Evolutionary conservation across 2,113 vertebrate genomes (phyloP).

Genomic region (Tyto alba): DNA sequence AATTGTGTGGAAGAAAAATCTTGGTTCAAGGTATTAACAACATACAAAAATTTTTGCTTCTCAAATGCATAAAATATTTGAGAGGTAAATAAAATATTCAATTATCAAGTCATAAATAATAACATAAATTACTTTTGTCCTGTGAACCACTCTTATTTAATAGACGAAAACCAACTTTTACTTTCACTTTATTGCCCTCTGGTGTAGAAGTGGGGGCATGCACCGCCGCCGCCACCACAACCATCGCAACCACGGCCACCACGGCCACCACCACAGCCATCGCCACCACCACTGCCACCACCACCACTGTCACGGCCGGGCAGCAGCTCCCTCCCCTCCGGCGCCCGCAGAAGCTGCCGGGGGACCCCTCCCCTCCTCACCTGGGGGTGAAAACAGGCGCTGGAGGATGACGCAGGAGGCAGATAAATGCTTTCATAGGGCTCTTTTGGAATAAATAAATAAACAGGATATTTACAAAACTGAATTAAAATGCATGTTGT

Average conservation of each 20-base stretch:
- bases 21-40: not conserved
- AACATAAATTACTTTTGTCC: not conserved
- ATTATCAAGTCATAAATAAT: not conserved
- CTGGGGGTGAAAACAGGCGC: accelerated
- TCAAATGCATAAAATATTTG: not conserved
- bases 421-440: accelerated
- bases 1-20: not conserved
- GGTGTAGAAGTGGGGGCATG: not conserved
- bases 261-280: accelerated
- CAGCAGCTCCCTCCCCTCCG: not conserved
- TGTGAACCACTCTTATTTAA: not conserved
- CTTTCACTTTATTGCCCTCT: constrained; percentile 56
- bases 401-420: not conserved
- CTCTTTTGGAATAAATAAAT: accelerated
- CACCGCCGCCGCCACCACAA: not conserved
- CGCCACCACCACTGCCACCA: no score
- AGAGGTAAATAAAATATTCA: not conserved
- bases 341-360: accelerated
- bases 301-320: accelerated
- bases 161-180: not conserved
- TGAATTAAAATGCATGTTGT: accelerated
- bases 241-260: accelerated
- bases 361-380: not conserved
- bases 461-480: accelerated
- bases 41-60: not conserved